phyloP scores from a whole-genome alignment of 2,797 vertebrate genomes.

The Sebastes vulpes region DNA sequence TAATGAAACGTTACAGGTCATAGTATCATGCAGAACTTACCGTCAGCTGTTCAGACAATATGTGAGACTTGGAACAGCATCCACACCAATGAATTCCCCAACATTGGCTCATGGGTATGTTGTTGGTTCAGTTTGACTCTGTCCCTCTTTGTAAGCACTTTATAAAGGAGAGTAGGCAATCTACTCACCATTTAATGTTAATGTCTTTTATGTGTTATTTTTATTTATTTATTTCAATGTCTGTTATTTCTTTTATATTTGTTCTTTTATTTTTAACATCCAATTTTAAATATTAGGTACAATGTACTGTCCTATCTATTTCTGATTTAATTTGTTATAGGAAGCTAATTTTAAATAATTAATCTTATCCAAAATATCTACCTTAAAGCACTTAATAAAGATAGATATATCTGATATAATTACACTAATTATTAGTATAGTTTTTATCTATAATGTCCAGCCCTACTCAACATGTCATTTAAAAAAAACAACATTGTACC shows the following conservation, averaged over 20 bases:
- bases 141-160: background rate
- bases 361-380: background rate
- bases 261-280: background rate
- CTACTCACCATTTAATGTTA: background rate
- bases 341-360: background rate
- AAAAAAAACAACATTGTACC: background rate
- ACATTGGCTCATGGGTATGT: slow-evolving; percentile 97
- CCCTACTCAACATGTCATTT: background rate
- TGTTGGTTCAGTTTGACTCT: background rate
- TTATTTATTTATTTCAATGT: background rate
- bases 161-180: background rate
- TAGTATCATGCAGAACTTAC: slow-evolving; percentile 93
- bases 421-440: background rate
- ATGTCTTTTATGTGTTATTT: background rate
- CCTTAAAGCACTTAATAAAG: background rate
- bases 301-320: background rate
- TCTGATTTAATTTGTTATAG: background rate
- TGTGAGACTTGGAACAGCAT: slow-evolving; percentile 97
- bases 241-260: background rate
- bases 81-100: slow-evolving; percentile 97
- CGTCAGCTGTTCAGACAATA: slow-evolving; percentile 91
- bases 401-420: background rate
- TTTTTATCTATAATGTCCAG: background rate
- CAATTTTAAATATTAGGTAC: background rate
- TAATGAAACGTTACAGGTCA: slow-evolving; percentile 84